phyloP scores from a whole-genome alignment of 2,888 invertebrate species.

The Seira musarum region DNA sequence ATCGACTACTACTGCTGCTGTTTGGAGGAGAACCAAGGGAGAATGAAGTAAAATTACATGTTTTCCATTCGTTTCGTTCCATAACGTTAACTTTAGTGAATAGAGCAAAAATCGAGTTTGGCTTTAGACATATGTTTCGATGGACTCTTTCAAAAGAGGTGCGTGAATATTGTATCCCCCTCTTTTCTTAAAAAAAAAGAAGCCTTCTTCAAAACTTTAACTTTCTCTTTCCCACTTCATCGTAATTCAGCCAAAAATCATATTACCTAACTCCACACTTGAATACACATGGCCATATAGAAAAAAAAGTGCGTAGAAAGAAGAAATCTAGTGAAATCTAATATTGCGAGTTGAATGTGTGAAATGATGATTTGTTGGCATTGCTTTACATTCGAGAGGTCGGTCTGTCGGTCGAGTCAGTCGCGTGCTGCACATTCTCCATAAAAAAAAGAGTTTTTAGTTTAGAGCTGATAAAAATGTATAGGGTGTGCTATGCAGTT shows the following conservation, averaged over 20 bases:
- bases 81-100: constrained; percentile 32
- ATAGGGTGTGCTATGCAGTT: not conserved
- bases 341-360: constrained; percentile 9
- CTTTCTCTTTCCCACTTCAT: too few relatives aligned
- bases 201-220: not conserved
- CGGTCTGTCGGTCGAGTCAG: too few relatives aligned
- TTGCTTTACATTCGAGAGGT: not conserved
- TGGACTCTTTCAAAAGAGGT: not conserved
- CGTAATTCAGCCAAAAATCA: not conserved
- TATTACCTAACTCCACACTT: not conserved
- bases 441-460: not conserved
- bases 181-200: too few relatives aligned
- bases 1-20: too few relatives aligned
- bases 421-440: constrained; percentile 20
- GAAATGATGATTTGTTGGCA: constrained; percentile 30
- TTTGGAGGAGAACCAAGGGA: not conserved
- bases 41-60: constrained; percentile 26
- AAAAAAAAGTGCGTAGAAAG: not conserved
- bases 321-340: constrained; percentile 42
- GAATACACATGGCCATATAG: not conserved
- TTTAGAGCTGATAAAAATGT: too few relatives aligned
- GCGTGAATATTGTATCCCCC: too few relatives aligned
- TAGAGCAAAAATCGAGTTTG: not conserved
- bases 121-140: not conserved
- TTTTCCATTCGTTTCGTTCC: constrained; percentile 52